A percentile compares a stretch with the other conserved stretches of the same genome.
phyloP scores from a whole-genome alignment of 2,797 vertebrate species.

The Cottoperca gobio region DNA sequence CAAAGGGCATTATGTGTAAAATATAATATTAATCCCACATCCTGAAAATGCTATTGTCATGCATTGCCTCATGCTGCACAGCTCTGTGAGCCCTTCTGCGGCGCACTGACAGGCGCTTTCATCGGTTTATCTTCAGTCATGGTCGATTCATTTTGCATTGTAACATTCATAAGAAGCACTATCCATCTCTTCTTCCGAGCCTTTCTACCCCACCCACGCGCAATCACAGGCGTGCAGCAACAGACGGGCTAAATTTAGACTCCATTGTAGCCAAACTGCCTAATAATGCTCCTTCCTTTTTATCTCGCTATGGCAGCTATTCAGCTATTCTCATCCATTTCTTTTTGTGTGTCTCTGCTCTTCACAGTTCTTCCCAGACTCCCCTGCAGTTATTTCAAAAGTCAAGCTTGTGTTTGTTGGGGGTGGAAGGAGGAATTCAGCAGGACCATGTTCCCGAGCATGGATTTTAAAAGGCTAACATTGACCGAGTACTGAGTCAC shows the following conservation, averaged over 20 bases:
- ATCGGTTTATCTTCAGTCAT: constrained; percentile 41
- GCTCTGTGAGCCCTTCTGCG: constrained; percentile 46
- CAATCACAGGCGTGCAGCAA: constrained; percentile 65
- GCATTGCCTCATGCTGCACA: background rate
- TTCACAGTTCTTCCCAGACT: constrained; percentile 18
- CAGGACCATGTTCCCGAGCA: background rate
- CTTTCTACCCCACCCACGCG: constrained; percentile 57
- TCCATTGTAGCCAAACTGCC: constrained; percentile 54
- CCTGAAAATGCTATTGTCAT: constrained; percentile 48
- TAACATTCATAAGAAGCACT: constrained; percentile 32
- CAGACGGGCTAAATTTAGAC: constrained; percentile 77
- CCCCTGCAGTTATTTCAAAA: constrained; percentile 24
- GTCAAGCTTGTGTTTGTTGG: background rate
- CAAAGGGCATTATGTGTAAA: constrained; percentile 10
- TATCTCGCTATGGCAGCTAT: constrained; percentile 26
- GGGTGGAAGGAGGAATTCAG: constrained; percentile 1
- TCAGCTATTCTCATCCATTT: constrained; percentile 40
- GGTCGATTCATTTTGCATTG: constrained; percentile 35
- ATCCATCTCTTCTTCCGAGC: constrained; percentile 29
- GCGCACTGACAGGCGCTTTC: constrained; percentile 44
- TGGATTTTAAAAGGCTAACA: constrained; percentile 27
- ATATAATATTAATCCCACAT: constrained; percentile 53
- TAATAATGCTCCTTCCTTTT: constrained; percentile 52
- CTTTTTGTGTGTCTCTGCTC: constrained; percentile 19
- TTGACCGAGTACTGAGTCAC: constrained; percentile 39